Conservation (phyloP, 2,888 invertebrate species). For the Cheilosia vulpina region DNA sequence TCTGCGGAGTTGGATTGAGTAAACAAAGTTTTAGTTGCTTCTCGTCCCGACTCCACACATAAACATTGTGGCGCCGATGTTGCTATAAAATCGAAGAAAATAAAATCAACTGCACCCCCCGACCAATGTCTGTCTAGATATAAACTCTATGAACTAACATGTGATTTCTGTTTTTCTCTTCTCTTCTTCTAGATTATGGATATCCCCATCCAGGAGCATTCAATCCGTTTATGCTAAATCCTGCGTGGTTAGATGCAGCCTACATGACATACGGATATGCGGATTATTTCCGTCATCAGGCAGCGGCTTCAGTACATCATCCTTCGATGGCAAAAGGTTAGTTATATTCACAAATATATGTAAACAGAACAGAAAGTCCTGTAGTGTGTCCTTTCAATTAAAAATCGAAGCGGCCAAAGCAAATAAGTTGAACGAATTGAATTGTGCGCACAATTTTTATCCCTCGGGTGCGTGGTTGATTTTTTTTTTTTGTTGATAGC, state of each 20-base stretch:
- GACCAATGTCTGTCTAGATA: constrained; percentile 53
- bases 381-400: constrained; percentile 58
- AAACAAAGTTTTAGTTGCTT: constrained; percentile 40
- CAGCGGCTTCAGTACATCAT: constrained; percentile 83
- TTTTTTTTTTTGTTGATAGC: constrained; percentile 31
- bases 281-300: constrained; percentile 88
- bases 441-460: constrained; percentile 10
- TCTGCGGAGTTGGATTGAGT: constrained; percentile 42
- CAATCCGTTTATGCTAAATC: constrained; percentile 91
- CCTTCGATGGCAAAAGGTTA: constrained; percentile 87
- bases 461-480: constrained; percentile 11
- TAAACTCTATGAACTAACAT: constrained; percentile 38
- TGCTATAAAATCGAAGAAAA: constrained; percentile 65
- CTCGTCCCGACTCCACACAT: constrained; percentile 1
- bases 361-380: neutral
- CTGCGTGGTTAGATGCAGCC: constrained; percentile 93
- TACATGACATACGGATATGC: constrained; percentile 90
- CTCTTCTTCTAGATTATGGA: constrained; percentile 87
- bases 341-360: constrained; percentile 66
- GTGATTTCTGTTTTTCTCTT: constrained; percentile 30
- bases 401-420: constrained; percentile 69
- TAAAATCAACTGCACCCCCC: constrained; percentile 28
- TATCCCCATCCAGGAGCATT: constrained; percentile 91
- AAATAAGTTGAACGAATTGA: constrained; percentile 35
- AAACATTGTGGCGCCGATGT: constrained; percentile 73